Conservation (phyloP, 2,888 invertebrate genomes). For the Odontomyia ornata region DNA sequence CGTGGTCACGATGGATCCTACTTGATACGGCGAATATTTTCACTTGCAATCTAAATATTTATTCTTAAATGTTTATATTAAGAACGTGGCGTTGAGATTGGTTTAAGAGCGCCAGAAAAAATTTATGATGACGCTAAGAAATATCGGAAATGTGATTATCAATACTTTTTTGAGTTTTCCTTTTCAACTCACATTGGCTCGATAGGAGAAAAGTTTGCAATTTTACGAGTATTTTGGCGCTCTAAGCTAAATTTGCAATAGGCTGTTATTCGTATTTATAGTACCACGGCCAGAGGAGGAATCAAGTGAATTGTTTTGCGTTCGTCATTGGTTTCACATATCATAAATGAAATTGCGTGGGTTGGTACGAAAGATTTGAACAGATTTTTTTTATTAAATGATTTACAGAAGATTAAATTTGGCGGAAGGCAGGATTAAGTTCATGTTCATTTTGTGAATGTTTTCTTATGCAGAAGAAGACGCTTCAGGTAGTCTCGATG, state of each 20-base stretch:
- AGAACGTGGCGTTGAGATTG: not conserved
- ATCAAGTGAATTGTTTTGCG: not conserved
- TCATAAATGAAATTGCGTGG: not conserved
- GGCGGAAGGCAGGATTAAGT: too few relatives aligned
- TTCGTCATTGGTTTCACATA: constrained; percentile 15
- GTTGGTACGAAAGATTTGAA: not conserved
- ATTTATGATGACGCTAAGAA: not conserved
- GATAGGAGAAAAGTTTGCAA: not conserved
- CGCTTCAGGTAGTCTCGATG: too few relatives aligned
- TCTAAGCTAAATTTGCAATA: too few relatives aligned
- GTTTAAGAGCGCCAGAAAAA: not conserved
- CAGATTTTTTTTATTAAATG: not conserved
- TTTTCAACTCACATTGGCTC: not conserved
- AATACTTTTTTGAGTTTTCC: not conserved
- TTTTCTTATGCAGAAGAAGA: too few relatives aligned
- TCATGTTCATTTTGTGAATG: too few relatives aligned
- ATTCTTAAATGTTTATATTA: not conserved
- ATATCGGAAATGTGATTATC: not conserved
- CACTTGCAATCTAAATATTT: not conserved
- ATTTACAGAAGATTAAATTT: not conserved
- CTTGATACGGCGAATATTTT: not conserved
- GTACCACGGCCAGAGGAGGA: not conserved
- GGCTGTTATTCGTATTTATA: too few relatives aligned
- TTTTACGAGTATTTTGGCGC: too few relatives aligned
- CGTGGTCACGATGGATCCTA: not conserved